phyloP scores from a whole-genome alignment of 2,113 vertebrate genomes.

The Pluvianellus socialis region DNA sequence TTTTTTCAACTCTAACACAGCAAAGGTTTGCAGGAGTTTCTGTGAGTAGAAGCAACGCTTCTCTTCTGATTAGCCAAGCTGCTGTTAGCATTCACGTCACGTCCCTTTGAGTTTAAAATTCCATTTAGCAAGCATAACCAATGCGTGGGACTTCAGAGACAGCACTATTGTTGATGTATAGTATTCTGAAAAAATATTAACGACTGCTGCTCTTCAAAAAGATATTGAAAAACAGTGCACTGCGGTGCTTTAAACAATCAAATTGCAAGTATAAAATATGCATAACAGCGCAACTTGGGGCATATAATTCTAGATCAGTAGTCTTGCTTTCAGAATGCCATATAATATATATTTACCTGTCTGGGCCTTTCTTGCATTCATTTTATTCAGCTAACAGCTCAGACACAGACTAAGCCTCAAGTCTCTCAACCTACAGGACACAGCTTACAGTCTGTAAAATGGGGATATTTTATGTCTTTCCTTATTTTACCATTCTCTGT shows the following conservation, averaged over 20 bases:
- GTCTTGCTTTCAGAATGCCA: neutral
- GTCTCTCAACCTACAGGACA: neutral
- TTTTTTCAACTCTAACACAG: neutral
- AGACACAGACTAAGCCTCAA: neutral
- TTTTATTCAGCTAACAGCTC: neutral
- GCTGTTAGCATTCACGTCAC: neutral
- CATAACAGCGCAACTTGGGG: neutral
- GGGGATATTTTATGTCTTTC: neutral
- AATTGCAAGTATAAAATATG: neutral
- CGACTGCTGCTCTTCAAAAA: neutral
- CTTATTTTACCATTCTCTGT: neutral
- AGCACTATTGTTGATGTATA: neutral
- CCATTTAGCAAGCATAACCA: neutral
- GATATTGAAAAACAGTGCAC: neutral
- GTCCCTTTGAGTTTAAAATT: neutral
- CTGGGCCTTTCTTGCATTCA: neutral
- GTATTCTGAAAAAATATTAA: neutral
- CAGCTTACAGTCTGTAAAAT: neutral
- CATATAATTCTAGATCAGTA: neutral
- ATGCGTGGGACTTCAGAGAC: neutral
- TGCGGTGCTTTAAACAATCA: neutral
- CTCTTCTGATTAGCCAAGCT: neutral
- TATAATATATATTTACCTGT: neutral
- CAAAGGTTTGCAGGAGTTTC: neutral
- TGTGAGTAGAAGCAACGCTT: neutral